Evolutionary conservation across 2,888 invertebrate species (phyloP), one percentile per base, ranked within the genome.

Genomic region (Nematopogon swammerdamellus): DNA sequence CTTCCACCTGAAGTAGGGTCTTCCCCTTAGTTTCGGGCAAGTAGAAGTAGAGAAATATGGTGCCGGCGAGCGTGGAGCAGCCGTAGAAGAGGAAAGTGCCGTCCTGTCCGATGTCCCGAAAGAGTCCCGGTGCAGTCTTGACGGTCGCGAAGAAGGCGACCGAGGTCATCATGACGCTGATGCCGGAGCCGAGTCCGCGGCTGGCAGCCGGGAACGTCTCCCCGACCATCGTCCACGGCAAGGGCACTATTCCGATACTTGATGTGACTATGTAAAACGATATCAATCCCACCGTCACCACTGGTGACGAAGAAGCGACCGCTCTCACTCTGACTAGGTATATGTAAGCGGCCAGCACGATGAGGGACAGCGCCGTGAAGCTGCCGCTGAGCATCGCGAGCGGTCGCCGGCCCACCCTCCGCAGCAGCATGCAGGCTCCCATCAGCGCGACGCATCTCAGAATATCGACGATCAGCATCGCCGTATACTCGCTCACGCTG

Each of bases 211-310:
- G 82, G 60, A 88, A 89, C 5, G 90, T 67, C 67, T 91, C 90
- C 0, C 88, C 88, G 25, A 87, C 85, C 83, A 90, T 84, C 51
- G 87, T 85, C 85, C 89, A 90, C 1, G 89, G 89, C 47, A 90
- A 60, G 1, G 87, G 85, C 14, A 83, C 72, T 48, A 86, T 69
- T 5, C 89, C 87, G 49, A 85, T 66, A 51, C 82, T 79, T 4
- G 85, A 80, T 48, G 83, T 82, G 8, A 80, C 68, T 29, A 85
- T 84, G 56, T 86, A 86, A 16, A 73, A 61, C 54, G 85, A 67
- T 62, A 85, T 68, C 58, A 82, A 63, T 55, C 82, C 63, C 65
- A 85, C 60, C 1, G 82, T 73, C 56, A 73, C 61, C 43, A 68
- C 60, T 42, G 72, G 66, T 14, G 68, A 69, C 29, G 68, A 58